These are phyloP conservation scores for Cenopis cana DNA, from an alignment of 2,888 invertebrate species.

Conservation along the genomic window DNA sequence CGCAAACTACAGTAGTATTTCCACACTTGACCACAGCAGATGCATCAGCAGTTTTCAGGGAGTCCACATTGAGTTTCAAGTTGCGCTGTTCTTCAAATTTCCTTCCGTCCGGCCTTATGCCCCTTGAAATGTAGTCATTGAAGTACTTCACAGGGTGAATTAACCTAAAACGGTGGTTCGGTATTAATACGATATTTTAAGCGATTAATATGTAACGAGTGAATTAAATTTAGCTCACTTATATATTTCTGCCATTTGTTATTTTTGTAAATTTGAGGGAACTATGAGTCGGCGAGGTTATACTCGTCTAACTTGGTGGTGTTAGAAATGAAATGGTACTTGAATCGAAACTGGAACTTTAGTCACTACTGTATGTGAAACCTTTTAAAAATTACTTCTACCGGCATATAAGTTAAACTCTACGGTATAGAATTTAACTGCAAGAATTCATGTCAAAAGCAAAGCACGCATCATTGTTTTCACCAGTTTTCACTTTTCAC, in stretches of 20 bases:
- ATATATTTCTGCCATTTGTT: slow-evolving; percentile 70
- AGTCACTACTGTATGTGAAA: neutral
- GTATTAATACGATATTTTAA: neutral
- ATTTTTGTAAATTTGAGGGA: slow-evolving; percentile 32
- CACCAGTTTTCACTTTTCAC: too few relatives aligned
- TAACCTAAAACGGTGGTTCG: slow-evolving; percentile 76
- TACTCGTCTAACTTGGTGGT: slow-evolving; percentile 5
- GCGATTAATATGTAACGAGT: neutral
- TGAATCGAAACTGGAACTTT: neutral
- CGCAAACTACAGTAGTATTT: slow-evolving; percentile 93
- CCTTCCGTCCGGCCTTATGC: slow-evolving; percentile 91
- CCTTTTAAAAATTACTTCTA: neutral
- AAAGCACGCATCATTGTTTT: too few relatives aligned
- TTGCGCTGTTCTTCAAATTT: slow-evolving; percentile 89
- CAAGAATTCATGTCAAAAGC: too few relatives aligned
- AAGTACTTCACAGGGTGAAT: slow-evolving; percentile 92
- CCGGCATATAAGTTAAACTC: too few relatives aligned
- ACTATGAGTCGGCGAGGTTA: slow-evolving; percentile 2
- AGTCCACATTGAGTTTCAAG: slow-evolving; percentile 71
- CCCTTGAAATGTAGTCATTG: slow-evolving; percentile 88
- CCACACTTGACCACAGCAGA: slow-evolving; percentile 92
- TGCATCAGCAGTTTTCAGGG: slow-evolving; percentile 87
- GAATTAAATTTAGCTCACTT: slow-evolving; percentile 58
- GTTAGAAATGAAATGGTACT: neutral
- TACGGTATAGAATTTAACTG: too few relatives aligned